A percentile compares a stretch with the other conserved stretches of the same genome.
Conservation (phyloP, 2,888 invertebrate genomes). For the Amblyteles armatorius region DNA sequence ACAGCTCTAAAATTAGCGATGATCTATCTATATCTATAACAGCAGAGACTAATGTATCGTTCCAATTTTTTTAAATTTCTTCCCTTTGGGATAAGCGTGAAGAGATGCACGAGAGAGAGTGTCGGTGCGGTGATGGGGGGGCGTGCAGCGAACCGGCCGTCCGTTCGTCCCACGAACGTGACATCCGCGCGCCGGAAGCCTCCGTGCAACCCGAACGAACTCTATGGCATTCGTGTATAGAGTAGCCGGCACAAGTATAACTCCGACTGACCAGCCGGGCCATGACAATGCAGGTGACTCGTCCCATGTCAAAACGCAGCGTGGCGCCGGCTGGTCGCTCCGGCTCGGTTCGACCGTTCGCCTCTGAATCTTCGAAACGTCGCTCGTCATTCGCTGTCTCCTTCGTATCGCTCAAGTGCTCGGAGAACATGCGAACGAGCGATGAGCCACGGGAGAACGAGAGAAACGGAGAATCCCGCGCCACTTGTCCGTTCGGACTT, state of each 20-base stretch:
- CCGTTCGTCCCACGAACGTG: constrained; percentile 54
- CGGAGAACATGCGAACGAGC: constrained; percentile 48
- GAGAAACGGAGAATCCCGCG: constrained; percentile 59
- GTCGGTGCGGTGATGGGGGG: neutral
- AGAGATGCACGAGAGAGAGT: constrained; percentile 18
- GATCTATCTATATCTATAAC: neutral
- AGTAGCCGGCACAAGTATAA: constrained; percentile 45
- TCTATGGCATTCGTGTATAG: constrained; percentile 28
- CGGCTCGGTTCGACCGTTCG: constrained; percentile 29
- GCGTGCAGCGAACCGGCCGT: constrained; percentile 45
- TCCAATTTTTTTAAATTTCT: neutral
- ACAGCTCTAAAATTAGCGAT: neutral
- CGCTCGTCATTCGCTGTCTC: constrained; percentile 50
- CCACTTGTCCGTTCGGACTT: constrained; percentile 61
- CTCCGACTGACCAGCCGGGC: constrained; percentile 70
- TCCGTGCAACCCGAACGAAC: constrained; percentile 35
- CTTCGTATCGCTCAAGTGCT: constrained; percentile 57
- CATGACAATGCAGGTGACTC: constrained; percentile 85
- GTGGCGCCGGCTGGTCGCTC: constrained; percentile 78
- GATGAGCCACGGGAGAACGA: constrained; percentile 43
- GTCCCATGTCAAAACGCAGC: constrained; percentile 85
- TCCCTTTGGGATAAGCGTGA: neutral
- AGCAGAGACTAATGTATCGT: neutral
- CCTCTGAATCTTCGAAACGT: constrained; percentile 61
- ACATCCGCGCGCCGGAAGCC: constrained; percentile 63